A percentile compares a stretch with the other conserved stretches of the same genome.
Conservation (phyloP, 2,113 vertebrate species). For the Hirundichthys speculiger region DNA sequence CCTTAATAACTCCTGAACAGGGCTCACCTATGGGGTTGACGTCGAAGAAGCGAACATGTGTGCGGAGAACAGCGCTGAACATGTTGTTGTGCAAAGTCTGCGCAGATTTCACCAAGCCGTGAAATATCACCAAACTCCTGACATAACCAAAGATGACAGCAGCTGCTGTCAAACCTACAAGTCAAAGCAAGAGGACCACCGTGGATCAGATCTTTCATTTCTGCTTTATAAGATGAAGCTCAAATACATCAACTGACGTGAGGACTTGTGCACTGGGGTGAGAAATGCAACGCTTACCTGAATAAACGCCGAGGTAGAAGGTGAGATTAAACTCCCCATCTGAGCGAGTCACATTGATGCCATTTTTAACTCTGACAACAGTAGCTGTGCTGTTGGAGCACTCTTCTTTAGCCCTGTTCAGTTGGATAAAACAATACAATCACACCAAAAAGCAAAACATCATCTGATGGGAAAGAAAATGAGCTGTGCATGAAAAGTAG, state of each 20-base stretch:
- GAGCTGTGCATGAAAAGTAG: neutral
- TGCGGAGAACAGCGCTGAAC: conserved; percentile 88
- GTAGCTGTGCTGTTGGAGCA: conserved; percentile 23
- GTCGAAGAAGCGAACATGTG: conserved; percentile 91
- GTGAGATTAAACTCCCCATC: conserved; percentile 63
- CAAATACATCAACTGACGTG: too few species aligned
- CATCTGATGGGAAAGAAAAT: too few species aligned
- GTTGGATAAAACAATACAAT: neutral
- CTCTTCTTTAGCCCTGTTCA: conserved; percentile 63
- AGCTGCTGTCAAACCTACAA: conserved; percentile 84
- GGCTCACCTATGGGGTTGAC: conserved; percentile 92
- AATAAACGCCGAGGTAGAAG: conserved; percentile 88
- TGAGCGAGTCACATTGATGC: conserved; percentile 32
- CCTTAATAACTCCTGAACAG: rapidly evolving
- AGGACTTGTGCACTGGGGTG: too few species aligned
- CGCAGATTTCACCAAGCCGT: conserved; percentile 84
- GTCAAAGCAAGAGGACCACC: neutral
- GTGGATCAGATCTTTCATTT: too few species aligned
- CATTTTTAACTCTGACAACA: neutral
- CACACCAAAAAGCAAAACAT: too few species aligned
- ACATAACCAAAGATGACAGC: conserved; percentile 85
- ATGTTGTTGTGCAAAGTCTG: conserved; percentile 90
- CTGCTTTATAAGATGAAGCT: too few species aligned
- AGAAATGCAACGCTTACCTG: conserved; percentile 76
- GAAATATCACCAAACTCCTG: conserved; percentile 85